Base-by-base conservation (phyloP, 2,113 vertebrate species). In the Crocuta crocuta region DNA sequence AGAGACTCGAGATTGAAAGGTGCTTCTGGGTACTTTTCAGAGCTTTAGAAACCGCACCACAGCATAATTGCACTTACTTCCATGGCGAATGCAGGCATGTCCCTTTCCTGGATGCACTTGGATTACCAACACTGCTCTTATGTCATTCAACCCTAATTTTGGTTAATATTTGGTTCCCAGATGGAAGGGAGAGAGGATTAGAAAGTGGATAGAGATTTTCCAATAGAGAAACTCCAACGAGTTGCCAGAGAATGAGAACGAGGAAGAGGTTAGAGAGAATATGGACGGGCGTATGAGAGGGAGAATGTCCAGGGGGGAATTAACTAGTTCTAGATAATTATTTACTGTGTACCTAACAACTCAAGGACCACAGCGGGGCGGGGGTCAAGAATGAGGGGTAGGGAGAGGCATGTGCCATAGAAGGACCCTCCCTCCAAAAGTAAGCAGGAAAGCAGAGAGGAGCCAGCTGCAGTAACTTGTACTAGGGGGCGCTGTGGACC, bases 41-140 rank as follows among this genome's bases (percentile, higher is more conserved):
- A 71, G 39, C 80, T 58, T 55, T 28, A 12, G 28, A 70, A 66
- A 24, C 0, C 33, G 13, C 10, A 11, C 9, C 1, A 0, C 39
- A 26, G 9, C 6, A 4, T 35, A 19, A 1, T 4, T 33, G 16
- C 9, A 17, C 24, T 50, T n/a, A 21, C n/a, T 24, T 33, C 21
- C 13, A 0, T 0, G 0, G 71, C 24, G 15, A 81, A 66, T 13
- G 7, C 4, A 1, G 35, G 21, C 5, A 1, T 1, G 0, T 58
- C 50, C 26, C 93, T 90, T 92, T 26, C 50, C 39, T 35, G 4
- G 76, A 19, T 4, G 13, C 2, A 3, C n/a, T 7, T 31, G 1
- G 15, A 7, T 80, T 74, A 43, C 31, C 63, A 65, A 13, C 24
- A 24, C n/a, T 10, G 33, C 15, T 10, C 21, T 39, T 6, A 24